phyloP scores from a whole-genome alignment of 2,797 vertebrate species.

The Pelodytes ibericus region DNA sequence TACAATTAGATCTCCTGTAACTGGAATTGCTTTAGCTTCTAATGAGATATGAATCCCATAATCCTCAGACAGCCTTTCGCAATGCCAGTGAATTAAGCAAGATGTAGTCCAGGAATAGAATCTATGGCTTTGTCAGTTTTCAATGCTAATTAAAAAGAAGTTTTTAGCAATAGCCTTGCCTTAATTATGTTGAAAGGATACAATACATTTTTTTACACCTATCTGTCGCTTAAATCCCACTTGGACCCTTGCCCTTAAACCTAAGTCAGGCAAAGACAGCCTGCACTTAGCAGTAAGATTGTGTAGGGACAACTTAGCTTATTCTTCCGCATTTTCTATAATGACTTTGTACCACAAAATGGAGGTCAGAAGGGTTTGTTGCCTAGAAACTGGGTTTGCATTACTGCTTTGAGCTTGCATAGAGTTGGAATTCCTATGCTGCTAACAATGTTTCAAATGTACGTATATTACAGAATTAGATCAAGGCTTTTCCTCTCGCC shows the following conservation, averaged over 20 bases:
- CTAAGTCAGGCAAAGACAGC: conserved; percentile 47
- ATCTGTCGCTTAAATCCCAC: conserved; percentile 1
- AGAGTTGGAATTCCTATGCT: conserved; percentile 37
- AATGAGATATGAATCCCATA: too few species aligned
- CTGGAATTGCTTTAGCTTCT: too few species aligned
- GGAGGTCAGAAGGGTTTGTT: conserved; percentile 53
- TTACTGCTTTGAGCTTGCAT: conserved; percentile 17
- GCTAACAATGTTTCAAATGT: conserved; percentile 36
- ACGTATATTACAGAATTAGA: conserved; percentile 14
- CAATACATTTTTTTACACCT: too few species aligned
- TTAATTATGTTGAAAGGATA: too few species aligned
- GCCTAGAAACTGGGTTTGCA: conserved; percentile 50
- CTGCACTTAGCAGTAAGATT: conserved; percentile 50
- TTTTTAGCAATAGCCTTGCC: too few species aligned
- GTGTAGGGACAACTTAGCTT: conserved; percentile 50
- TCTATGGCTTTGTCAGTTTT: too few species aligned
- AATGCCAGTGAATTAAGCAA: too few species aligned
- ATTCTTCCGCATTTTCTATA: conserved; percentile 51
- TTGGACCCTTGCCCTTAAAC: conserved; percentile 41
- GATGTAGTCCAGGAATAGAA: too few species aligned
- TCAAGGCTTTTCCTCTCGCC: conserved; percentile 10
- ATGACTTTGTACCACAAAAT: conserved; percentile 50
- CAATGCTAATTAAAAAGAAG: too few species aligned
- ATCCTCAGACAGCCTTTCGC: too few species aligned
- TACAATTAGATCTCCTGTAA: too few species aligned